phyloP scores from a whole-genome alignment of 2,113 vertebrate species.

The Urocolius indicus region DNA sequence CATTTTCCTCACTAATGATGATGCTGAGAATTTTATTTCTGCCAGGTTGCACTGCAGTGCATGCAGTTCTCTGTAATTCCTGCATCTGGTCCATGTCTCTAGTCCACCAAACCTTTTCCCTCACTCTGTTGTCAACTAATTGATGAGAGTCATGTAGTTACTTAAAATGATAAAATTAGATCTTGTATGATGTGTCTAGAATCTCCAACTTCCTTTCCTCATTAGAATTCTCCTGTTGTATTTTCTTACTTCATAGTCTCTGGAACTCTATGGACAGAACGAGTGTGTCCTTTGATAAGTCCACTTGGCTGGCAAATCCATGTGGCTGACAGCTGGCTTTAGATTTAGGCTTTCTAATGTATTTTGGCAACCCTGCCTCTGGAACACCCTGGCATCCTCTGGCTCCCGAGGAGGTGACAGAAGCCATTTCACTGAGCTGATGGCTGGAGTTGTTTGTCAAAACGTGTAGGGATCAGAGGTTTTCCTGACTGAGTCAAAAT shows the following conservation, averaged over 20 bases:
- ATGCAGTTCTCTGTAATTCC: accelerated
- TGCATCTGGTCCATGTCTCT: accelerated
- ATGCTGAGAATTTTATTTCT: neutral
- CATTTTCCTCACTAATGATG: neutral
- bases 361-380: neutral
- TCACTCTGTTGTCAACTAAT: neutral
- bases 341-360: neutral
- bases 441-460: neutral
- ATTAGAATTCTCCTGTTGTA: neutral
- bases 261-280: neutral
- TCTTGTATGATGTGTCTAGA: neutral
- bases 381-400: neutral
- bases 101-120: neutral
- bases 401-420: neutral
- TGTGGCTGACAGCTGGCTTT: neutral
- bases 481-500: too few relatives aligned
- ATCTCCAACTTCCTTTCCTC: neutral
- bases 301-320: neutral
- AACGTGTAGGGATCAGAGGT: accelerated
- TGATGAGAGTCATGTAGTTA: neutral
- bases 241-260: neutral
- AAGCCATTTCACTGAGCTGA: neutral
- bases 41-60: neutral
- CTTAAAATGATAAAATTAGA: neutral
- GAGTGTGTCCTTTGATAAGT: neutral